Evolutionary conservation across 1,140 invertebrate species (phyloP).

Genomic region (Bombus impatiens): DNA sequence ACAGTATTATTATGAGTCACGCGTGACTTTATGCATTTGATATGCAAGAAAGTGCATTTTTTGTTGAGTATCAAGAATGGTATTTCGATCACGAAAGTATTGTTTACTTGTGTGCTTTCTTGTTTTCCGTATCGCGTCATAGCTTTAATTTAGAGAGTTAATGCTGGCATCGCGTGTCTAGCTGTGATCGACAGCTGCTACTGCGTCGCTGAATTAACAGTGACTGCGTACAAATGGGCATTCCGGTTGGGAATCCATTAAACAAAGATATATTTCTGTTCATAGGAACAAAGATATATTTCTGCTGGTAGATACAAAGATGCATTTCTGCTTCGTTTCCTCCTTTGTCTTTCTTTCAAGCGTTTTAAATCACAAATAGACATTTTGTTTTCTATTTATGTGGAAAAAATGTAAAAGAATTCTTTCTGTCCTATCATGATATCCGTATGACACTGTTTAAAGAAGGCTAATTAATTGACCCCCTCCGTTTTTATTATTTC

Average conservation of each 20-base stretch:
- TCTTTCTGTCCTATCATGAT: not conserved
- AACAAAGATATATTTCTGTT: not conserved
- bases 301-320: too few species aligned
- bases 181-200: constrained; percentile 12
- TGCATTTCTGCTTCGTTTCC: not conserved
- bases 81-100: not conserved
- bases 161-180: constrained; percentile 39
- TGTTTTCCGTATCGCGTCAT: constrained; percentile 5
- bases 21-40: not conserved
- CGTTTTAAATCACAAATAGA: not conserved
- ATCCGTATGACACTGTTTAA: not conserved
- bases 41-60: not conserved
- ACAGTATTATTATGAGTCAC: too few species aligned
- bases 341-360: not conserved
- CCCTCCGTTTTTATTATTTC: not conserved
- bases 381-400: not conserved
- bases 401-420: not conserved
- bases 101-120: not conserved
- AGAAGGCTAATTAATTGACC: not conserved
- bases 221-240: not conserved
- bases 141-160: constrained; percentile 30
- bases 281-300: too few species aligned
- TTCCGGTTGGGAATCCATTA: not conserved
- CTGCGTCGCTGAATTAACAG: constrained; percentile 20
- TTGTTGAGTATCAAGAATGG: not conserved